Conservation (phyloP, 2,888 invertebrate species). For the Cephus runcator region DNA sequence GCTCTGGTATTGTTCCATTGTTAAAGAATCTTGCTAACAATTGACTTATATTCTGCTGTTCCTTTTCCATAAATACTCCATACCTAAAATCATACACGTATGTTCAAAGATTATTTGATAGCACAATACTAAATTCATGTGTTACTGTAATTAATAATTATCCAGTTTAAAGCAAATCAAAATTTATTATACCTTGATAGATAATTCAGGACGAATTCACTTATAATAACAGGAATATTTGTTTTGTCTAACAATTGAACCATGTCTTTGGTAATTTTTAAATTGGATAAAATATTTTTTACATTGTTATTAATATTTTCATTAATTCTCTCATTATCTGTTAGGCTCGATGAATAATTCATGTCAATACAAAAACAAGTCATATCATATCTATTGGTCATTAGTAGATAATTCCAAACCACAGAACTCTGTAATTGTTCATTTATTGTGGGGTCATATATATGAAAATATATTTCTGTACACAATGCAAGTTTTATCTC, state of each 20-base stretch:
- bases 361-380: slow-evolving; percentile 73
- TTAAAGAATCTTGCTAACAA: slow-evolving; percentile 73
- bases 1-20: slow-evolving; percentile 61
- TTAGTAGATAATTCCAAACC: slow-evolving; percentile 73
- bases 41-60: slow-evolving; percentile 69
- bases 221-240: slow-evolving; percentile 67
- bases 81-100: slow-evolving; percentile 59
- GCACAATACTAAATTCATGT: neutral
- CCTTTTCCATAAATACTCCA: slow-evolving; percentile 73
- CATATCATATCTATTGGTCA: slow-evolving; percentile 71
- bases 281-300: slow-evolving; percentile 68
- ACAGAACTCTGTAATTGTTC: slow-evolving; percentile 53
- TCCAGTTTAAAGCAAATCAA: neutral
- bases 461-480: slow-evolving; percentile 60
- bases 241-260: slow-evolving; percentile 67
- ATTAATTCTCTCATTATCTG: slow-evolving; percentile 6
- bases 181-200: slow-evolving; percentile 56
- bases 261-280: slow-evolving; percentile 72
- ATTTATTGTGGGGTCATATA: slow-evolving; percentile 50
- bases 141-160: neutral
- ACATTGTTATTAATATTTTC: slow-evolving; percentile 47
- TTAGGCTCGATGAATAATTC: slow-evolving; percentile 59
- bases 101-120: neutral
- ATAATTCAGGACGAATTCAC: slow-evolving; percentile 72
- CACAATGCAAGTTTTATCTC: slow-evolving; percentile 46